Evolutionary conservation across 2,113 vertebrate genomes (phyloP).

Genomic region (Larimichthys polyactis): DNA sequence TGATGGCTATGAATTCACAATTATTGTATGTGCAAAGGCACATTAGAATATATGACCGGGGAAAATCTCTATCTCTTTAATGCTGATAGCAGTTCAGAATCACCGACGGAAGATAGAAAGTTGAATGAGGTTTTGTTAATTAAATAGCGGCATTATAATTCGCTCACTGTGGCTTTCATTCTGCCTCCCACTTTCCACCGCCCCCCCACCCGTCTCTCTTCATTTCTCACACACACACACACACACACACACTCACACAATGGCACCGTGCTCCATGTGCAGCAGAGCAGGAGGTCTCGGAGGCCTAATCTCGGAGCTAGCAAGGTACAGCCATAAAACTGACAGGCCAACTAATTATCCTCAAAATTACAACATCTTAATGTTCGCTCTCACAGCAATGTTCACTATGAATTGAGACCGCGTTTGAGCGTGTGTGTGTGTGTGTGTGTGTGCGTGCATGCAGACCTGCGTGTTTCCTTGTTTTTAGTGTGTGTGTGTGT

Average conservation of each 20-base stretch:
- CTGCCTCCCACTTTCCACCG: constrained; percentile 15
- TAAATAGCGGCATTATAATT: constrained; percentile 71
- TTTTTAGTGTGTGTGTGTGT: constrained; percentile 36
- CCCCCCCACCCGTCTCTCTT: neutral
- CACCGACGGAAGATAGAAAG: constrained; percentile 64
- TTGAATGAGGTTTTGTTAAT: constrained; percentile 75
- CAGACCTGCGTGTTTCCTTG: constrained; percentile 27
- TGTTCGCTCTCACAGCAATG: constrained; percentile 75
- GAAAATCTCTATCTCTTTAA: constrained; percentile 63
- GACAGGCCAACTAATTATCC: constrained; percentile 87
- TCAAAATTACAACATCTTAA: constrained; percentile 87
- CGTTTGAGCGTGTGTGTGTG: neutral
- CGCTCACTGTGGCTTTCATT: constrained; percentile 40
- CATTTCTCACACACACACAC: constrained; percentile 13
- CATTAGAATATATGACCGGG: constrained; percentile 51
- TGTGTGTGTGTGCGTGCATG: neutral
- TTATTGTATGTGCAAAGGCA: constrained; percentile 45
- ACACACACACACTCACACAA: constrained; percentile 46
- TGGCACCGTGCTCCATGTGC: constrained; percentile 48
- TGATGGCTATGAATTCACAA: constrained; percentile 64
- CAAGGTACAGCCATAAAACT: constrained; percentile 85
- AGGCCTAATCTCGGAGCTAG: constrained; percentile 76
- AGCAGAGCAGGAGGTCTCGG: constrained; percentile 79
- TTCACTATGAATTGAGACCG: constrained; percentile 61
- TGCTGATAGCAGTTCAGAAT: constrained; percentile 51